Conservation (phyloP, 2,797 vertebrate genomes). For the Nyctalus aviator region DNA sequence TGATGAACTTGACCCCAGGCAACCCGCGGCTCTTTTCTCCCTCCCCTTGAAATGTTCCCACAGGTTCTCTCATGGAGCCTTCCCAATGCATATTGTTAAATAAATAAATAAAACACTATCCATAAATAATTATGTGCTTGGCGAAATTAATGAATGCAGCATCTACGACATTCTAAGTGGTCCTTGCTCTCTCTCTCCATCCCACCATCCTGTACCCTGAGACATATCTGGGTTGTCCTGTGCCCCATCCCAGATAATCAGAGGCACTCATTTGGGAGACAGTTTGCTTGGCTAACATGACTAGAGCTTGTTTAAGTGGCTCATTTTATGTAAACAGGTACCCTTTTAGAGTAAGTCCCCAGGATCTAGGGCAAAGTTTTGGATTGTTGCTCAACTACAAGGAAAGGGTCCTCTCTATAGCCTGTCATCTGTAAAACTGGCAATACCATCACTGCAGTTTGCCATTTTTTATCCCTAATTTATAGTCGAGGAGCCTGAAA, state of each 20-base stretch:
- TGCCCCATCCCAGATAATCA: not conserved
- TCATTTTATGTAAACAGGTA: not conserved
- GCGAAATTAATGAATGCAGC: not conserved
- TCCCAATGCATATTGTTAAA: not conserved
- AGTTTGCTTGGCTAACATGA: not conserved
- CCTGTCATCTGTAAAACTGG: not conserved
- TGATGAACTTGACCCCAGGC: not conserved
- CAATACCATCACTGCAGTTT: too few species aligned
- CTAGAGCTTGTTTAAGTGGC: not conserved
- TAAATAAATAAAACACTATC: not conserved
- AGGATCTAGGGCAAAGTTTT: not conserved
- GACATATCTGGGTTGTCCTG: not conserved
- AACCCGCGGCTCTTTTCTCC: not conserved
- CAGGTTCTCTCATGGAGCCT: not conserved
- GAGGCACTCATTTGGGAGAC: not conserved
- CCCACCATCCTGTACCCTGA: not conserved
- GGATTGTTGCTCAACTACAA: not conserved
- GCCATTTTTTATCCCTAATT: not conserved
- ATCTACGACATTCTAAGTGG: not conserved
- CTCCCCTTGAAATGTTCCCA: not conserved
- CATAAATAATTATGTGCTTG: not conserved
- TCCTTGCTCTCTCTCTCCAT: not conserved
- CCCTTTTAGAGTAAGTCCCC: not conserved
- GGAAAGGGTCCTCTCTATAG: accelerated
- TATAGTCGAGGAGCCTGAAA: not conserved